These are phyloP conservation scores for Esox lucius DNA, from an alignment of 2,797 vertebrate genomes.

Conservation along the genomic window DNA sequence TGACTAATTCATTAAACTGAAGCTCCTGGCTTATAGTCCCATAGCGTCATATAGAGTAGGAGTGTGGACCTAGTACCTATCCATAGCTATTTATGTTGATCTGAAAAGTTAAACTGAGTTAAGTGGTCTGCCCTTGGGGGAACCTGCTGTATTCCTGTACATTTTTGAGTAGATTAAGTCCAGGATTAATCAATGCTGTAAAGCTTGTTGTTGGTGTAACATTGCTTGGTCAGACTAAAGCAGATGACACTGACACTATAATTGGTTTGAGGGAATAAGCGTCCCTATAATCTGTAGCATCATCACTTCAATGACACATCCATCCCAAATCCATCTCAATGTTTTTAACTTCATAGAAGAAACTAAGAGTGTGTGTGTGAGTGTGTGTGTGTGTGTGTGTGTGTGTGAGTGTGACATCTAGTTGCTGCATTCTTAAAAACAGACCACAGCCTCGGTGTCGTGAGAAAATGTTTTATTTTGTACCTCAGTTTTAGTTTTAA, in stretches of 20 bases:
- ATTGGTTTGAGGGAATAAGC: conserved; percentile 49
- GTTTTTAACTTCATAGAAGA: conserved; percentile 62
- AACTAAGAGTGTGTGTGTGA: conserved; percentile 41
- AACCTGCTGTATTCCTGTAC: too few species aligned
- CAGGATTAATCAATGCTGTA: background rate
- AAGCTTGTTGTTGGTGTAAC: background rate
- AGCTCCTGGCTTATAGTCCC: background rate
- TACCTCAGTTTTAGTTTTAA: conserved; percentile 60
- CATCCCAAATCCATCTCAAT: conserved; percentile 52
- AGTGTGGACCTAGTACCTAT: background rate
- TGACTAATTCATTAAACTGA: background rate
- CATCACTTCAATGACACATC: conserved; percentile 37
- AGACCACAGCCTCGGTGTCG: conserved; percentile 48
- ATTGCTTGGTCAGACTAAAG: conserved; percentile 31
- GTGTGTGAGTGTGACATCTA: conserved; percentile 22
- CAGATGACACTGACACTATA: conserved; percentile 38
- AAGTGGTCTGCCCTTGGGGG: too few species aligned
- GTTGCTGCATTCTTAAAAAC: conserved; percentile 41
- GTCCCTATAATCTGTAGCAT: conserved; percentile 37
- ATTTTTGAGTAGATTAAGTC: too few species aligned
- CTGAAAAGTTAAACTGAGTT: too few species aligned
- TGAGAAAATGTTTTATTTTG: conserved; percentile 66
- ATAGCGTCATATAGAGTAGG: background rate
- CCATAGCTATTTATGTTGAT: too few species aligned
- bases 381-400: too few species aligned